Evolutionary conservation across 2,888 invertebrate species (phyloP), one percentile per base, ranked within the genome.

Genomic region (Stenichneumon culpator): DNA sequence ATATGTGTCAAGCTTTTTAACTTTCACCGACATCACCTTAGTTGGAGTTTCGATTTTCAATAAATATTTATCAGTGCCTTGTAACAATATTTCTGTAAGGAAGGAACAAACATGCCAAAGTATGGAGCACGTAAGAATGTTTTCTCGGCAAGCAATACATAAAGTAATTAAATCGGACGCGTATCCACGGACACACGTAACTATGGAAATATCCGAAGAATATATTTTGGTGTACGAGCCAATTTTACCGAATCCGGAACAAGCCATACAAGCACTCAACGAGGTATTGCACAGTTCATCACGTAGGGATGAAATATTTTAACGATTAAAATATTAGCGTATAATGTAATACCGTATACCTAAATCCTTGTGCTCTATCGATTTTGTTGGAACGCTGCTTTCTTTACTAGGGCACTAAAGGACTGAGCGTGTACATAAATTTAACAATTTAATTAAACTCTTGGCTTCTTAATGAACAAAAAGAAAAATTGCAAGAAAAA

Each of bases 121-220:
- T 57, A 11, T 3, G 0, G 22, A 57, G 57, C 5, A 7, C 63
- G 32, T 16, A 32, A 36, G 2, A n/a, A 25, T 11, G 19, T 67
- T 67, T 36, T 67, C 44, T 44, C 19, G 44, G 39, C 44, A 47
- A 68, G 22, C 44, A 25, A 19, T 19, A 25, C 4, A 47, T 22
- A 25, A 68, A 5, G 68, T 44, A 68, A 44, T 47, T 44, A 68
- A 44, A 68, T 68, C 25, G 47, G 25, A 68, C 22, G 36, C 22
- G 0, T 1, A 22, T 44, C 22, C 44, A 22, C 22, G 14, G 25
- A 11, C 47, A 47, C 44, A 11, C 22, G 14, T 36, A 44, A 68
- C 22, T 25, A 14, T 68, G 25, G 25, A 68, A 68, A 68, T 68
- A 22, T 25, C 39, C 4, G 1, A 22, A 22, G 19, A 57, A 25